Evolutionary conservation across 2,113 vertebrate species (phyloP), one percentile per base, ranked within the genome.

Genomic region (Pygathrix nemaeus): DNA sequence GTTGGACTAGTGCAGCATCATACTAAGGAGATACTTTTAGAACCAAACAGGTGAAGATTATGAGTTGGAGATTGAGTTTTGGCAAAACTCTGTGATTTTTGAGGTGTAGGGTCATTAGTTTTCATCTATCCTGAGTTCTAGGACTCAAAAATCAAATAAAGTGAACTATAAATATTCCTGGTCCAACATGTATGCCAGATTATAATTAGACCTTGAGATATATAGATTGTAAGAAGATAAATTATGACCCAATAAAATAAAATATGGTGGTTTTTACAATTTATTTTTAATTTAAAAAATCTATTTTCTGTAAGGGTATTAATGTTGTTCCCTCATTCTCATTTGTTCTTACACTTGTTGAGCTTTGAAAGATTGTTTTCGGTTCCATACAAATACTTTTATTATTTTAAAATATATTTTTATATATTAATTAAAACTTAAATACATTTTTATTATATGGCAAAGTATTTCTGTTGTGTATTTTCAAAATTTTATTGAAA

Each of bases 401-500:
- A 50, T 50, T 14, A 50, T 50, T 13, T 40, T 40, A 40, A 40
- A 40, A 50, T 50, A 50, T 50, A 14, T 13, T 50, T 50, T 50
- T 50, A 50, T 50, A 50, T 50, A 50, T 50, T 50, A 50, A 50
- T 50, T 50, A 50, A 50, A 50, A 50, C 12, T 12, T 48, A 50
- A 50, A 50, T 50, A 2, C 27, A 14, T 14, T 96, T 96, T 88
- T 40, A 66, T 66, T 55, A 43, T 50, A 76, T 35, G 11, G 38
- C 0, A 7, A 93, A 82, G 11, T 35, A 48, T 55, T 75, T 91
- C 43, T 82, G 70, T 30, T 91, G 10, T 61, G 48, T 55, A 84
- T 90, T 93, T 96, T 90, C 18, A 81, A 88, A 81, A 17, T 48
- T 76, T 94, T 75, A 92, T 88, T 80, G 48, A 94, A 96, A 85